Evolutionary conservation across 2,797 vertebrate species (phyloP).

Genomic region (Diplodus puntazzo): DNA sequence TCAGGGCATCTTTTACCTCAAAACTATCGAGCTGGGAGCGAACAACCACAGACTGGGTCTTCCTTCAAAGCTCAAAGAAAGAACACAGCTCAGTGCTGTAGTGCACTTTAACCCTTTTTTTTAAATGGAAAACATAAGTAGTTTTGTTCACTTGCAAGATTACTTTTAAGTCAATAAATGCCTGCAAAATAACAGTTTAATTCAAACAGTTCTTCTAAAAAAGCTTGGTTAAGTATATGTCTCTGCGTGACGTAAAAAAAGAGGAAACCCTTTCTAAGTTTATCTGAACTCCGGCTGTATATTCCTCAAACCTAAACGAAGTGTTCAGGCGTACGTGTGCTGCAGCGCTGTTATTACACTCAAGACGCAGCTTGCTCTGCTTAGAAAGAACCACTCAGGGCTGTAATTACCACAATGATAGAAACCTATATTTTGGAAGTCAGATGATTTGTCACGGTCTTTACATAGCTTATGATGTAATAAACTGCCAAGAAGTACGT

Average conservation of each 20-base stretch:
- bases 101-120: no score
- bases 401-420: slow-evolving; percentile 68
- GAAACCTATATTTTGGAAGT: slow-evolving; percentile 70
- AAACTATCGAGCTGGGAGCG: slow-evolving; percentile 5
- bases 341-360: slow-evolving; percentile 54
- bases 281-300: slow-evolving; percentile 12
- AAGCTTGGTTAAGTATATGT: not conserved
- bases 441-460: slow-evolving; percentile 55
- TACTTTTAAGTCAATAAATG: not conserved
- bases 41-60: slow-evolving; percentile 12
- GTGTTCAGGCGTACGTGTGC: slow-evolving; percentile 14
- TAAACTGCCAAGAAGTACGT: slow-evolving; percentile 7
- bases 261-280: not conserved
- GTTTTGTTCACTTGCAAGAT: slow-evolving; percentile 5
- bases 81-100: not conserved
- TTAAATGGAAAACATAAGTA: not conserved
- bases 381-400: slow-evolving; percentile 44
- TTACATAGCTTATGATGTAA: slow-evolving; percentile 45
- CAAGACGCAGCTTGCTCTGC: slow-evolving; percentile 30
- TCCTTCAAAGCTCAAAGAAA: slow-evolving; percentile 6
- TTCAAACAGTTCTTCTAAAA: not conserved
- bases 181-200: not conserved
- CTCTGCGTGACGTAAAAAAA: not conserved
- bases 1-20: slow-evolving; percentile 43
- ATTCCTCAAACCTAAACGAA: slow-evolving; percentile 8